Evolutionary conservation across 2,113 vertebrate species (phyloP).

Genomic region (Proteles cristata): DNA sequence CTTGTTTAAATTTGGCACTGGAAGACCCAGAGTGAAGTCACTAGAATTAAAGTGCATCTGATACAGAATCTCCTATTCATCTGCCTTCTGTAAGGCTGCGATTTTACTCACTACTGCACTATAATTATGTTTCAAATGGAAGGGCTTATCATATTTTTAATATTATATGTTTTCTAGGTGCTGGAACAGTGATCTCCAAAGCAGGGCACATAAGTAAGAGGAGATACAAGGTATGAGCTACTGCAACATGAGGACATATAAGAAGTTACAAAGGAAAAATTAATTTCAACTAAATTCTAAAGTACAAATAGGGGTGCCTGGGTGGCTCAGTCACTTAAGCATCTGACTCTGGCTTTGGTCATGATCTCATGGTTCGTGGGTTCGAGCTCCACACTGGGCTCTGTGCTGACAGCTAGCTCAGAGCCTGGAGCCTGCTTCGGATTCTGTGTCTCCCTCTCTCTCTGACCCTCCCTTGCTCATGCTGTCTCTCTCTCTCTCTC

Average conservation of each 20-base stretch:
- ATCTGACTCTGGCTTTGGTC: no score
- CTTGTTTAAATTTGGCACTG: neutral
- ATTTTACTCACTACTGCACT: neutral
- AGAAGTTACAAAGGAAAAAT: neutral
- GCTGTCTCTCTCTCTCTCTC: no score
- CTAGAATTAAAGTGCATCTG: neutral
- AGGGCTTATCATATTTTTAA: neutral
- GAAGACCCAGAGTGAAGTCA: neutral
- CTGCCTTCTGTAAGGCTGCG: neutral
- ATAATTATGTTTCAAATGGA: neutral
- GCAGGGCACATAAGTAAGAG: neutral
- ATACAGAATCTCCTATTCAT: neutral
- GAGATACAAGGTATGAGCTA: neutral
- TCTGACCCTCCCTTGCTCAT: no score
- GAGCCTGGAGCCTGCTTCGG: no score
- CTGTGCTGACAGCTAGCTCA: no score
- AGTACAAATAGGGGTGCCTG: neutral
- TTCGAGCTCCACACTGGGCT: no score
- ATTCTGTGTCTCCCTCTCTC: no score
- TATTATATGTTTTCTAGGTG: neutral
- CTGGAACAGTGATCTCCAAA: neutral
- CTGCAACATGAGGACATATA: neutral
- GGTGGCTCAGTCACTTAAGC: no score
- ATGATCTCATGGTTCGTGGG: no score
- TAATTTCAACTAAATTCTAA: neutral